phyloP scores from a whole-genome alignment of 1,140 invertebrate species.

The Formica exsecta region DNA sequence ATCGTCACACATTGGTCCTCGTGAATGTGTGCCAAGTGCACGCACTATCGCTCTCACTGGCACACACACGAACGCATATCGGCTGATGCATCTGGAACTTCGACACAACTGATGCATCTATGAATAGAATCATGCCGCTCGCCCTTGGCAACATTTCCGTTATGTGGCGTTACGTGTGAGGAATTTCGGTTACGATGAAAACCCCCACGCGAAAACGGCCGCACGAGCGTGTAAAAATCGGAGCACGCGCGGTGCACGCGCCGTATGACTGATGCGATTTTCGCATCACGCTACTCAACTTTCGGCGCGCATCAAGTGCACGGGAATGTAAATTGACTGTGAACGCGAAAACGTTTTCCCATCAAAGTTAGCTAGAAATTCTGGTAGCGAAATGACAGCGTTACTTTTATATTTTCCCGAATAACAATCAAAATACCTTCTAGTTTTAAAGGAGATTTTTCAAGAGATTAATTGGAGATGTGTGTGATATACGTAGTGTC shows the following conservation, averaged over 20 bases:
- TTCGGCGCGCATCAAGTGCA: neutral
- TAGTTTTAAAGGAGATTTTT: neutral
- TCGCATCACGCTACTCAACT: constrained; percentile 2
- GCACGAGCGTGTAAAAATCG: constrained; percentile 12
- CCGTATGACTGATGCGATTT: neutral
- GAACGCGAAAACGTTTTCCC: neutral
- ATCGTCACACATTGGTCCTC: neutral
- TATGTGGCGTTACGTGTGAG: constrained; percentile 52
- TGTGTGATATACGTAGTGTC: no score
- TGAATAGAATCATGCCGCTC: constrained; percentile 42
- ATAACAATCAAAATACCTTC: neutral
- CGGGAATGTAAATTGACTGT: neutral
- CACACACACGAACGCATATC: neutral
- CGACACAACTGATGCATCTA: constrained; percentile 21
- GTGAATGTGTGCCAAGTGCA: constrained; percentile 46
- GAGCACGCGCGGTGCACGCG: neutral
- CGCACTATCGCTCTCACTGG: neutral
- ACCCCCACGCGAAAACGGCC: neutral
- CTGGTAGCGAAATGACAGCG: neutral
- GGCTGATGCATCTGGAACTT: constrained; percentile 5
- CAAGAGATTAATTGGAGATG: neutral
- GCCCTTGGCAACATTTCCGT: constrained; percentile 46
- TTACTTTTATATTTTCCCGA: no score
- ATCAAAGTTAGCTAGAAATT: neutral
- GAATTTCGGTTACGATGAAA: constrained; percentile 49